Percentiles rank a stretch among this genome's conserved stretches.
Evolutionary conservation across 1,140 invertebrate genomes (phyloP).

Genomic region (Calliopsis andreniformis): DNA sequence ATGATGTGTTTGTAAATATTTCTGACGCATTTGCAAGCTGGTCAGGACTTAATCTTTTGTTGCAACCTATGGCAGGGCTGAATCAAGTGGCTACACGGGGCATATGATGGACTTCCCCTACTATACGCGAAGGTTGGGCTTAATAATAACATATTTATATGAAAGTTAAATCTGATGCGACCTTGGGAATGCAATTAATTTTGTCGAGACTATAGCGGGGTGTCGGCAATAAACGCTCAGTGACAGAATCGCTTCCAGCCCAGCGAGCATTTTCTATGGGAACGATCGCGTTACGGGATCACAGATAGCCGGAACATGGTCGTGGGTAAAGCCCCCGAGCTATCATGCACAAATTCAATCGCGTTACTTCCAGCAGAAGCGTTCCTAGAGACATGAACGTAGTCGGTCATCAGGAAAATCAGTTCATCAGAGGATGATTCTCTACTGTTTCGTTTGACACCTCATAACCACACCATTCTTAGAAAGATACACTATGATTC

Average conservation of each 20-base stretch:
- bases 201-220: no score
- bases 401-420: conserved; percentile 16
- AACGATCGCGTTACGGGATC: conserved; percentile 21
- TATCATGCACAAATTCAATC: conserved; percentile 39
- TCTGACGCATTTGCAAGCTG: not conserved
- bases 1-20: conserved; percentile 18
- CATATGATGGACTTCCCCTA: no score
- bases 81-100: no score
- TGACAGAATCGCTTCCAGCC: conserved; percentile 6
- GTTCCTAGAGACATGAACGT: not conserved
- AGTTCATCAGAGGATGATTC: not conserved
- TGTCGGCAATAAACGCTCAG: not conserved
- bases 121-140: no score
- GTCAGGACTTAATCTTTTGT: no score
- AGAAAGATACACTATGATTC: not conserved
- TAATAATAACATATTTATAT: no score
- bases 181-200: no score
- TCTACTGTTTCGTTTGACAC: not conserved
- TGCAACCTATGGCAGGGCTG: no score
- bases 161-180: not conserved
- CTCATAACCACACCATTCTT: not conserved
- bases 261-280: conserved; percentile 14
- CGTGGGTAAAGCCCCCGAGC: conserved; percentile 31
- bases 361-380: conserved; percentile 34
- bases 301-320: not conserved